Evolutionary conservation across 2,113 vertebrate species (phyloP), one percentile per base, ranked within the genome.

Genomic region (Tichodroma muraria): DNA sequence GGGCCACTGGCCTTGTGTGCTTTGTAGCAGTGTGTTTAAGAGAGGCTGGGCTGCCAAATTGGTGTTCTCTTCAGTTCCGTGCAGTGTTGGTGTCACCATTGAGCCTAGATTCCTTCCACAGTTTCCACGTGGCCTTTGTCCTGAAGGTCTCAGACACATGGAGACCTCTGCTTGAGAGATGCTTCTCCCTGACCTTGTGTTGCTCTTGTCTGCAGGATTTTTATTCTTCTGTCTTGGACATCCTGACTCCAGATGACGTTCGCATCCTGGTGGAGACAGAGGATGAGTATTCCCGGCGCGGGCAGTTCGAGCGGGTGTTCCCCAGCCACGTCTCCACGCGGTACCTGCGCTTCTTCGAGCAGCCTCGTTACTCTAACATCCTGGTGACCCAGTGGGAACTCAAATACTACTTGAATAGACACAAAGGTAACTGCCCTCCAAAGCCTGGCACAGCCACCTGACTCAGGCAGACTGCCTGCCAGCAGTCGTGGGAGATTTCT

Each of bases 281-380:
- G 72, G 98, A 99, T 6, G 99, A 99, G 92, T 97, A 98, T 80
- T 98, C 95, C 44, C 98, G 99, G 7, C 94, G 97, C 0, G 99
- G 99, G 56, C 98, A 98, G 68, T 99, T 99, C 1, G 98, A 99
- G 95, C 98, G 99, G 2, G 90, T 99, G 45, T 99, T 99, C 93
- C 99, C 99, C 13, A 98, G 98, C 7, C 96, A 96, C 44, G 54
- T 97, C 20, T 99, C 99, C 23, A 98, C 98, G 47, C 98, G 97
- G 16, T 99, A 99, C 98, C 98, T 99, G 69, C 98, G 97, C 54
- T 99, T 99, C 97, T 99, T 99, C 1, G 98, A 99, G 91, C 98
- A 98, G 81, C 98, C 97, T 11, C 98, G 99, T 45, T 99, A 99
- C 97, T 98, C 98, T 95, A 99, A 99, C 97, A 98, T 99, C 89